Evolutionary conservation across 1,140 invertebrate genomes (phyloP).

Genomic region (Drosophila watanabei): DNA sequence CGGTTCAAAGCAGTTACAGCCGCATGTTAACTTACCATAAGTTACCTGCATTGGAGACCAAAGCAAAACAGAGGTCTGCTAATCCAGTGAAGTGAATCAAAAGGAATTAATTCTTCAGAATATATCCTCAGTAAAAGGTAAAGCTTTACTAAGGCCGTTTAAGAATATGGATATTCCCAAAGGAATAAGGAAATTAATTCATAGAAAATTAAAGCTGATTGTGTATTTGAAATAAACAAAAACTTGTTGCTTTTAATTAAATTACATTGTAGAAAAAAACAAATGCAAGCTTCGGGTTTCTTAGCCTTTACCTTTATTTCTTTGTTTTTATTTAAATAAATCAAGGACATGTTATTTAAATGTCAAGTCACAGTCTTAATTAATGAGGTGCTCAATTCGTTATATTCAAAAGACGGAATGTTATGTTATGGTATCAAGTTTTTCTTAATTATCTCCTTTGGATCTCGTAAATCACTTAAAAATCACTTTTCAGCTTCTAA

Average conservation of each 20-base stretch:
- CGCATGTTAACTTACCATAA: slow-evolving; percentile 22
- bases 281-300: not conserved
- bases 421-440: not conserved
- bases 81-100: slow-evolving; percentile 17
- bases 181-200: not conserved
- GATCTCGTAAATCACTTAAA: not conserved
- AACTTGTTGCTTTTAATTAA: not conserved
- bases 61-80: slow-evolving; percentile 13
- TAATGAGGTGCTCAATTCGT: not conserved
- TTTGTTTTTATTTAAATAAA: not conserved
- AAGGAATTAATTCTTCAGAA: not conserved
- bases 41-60: slow-evolving; percentile 22
- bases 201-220: not conserved
- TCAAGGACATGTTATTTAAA: not conserved
- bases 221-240: not conserved
- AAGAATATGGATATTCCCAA: slow-evolving; percentile 2
- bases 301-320: not conserved
- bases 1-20: slow-evolving; percentile 62
- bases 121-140: slow-evolving; percentile 37
- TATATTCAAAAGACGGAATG: too few species aligned
- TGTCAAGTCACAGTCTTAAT: not conserved
- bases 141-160: slow-evolving; percentile 1
- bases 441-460: not conserved
- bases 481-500: not conserved
- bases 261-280: not conserved